Base-by-base conservation (phyloP, 2,113 vertebrate species). In the Equus przewalskii region DNA sequence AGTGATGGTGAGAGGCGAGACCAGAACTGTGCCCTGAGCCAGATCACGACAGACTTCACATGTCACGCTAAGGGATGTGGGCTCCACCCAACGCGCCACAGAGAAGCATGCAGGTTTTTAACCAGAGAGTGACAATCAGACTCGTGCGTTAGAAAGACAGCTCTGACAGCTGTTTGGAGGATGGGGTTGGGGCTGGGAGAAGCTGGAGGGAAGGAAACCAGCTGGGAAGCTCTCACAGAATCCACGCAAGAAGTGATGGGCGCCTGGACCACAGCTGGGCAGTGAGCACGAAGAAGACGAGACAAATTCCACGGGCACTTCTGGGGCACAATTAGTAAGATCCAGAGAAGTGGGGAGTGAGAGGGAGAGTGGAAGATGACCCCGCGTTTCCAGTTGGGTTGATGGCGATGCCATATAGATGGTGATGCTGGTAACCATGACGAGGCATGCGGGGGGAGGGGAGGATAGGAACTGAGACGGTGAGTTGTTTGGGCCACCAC, bases 51-150 rank as follows among this genome's bases (percentile, higher is more conserved):
- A 36, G 41, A 51, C 19, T 9, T 67, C 44, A 5, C 7, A 16
- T 18, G 30, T 5, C 24, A 13, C 4, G 0, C 18, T 33, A 22
- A 5, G 22, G n/a, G 33, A 4, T 1, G 3, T 21, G 51, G 54
- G 49, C 44, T 36, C 76, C n/a, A 26, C 54, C 0, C 16, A 14
- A 19, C 1, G 19, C 30, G 46, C 7, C 7, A 15, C 6, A 0
- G 22, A 41, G 46, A 64, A 51, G n/a, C 30, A 5, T 3, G 3
- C 2, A 7, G 9, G 11, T 30, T 62, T n/a, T 56, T 41, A 65
- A 54, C 1, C 6, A 28, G 36, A 80, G 75, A 44, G n/a, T 13
- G 44, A 21, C 28, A 6, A 22, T 18, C 70, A 21, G 49, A 58
- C 33, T 15, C 44, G 13, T 33, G 6, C 7, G 62, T 26, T n/a